Percentiles rank a stretch among this genome's conserved stretches.
phyloP scores from a whole-genome alignment of 2,797 vertebrate species.

The Xenentodon cancila region DNA sequence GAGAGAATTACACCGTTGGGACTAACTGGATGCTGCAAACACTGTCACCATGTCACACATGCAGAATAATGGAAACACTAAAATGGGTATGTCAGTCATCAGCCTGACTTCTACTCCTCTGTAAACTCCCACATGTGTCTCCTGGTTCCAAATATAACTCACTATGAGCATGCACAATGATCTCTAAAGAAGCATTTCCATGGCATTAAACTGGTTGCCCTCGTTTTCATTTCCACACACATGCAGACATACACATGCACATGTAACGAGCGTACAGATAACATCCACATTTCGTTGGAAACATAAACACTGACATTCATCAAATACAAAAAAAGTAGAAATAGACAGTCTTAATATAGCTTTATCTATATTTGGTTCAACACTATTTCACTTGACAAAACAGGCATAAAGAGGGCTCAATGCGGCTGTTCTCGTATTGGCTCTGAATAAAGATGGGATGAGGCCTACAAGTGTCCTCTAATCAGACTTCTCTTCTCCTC shows the following conservation, averaged over 20 bases:
- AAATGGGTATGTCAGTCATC: constrained; percentile 37
- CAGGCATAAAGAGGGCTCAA: too few species aligned
- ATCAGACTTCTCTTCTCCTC: constrained; percentile 57
- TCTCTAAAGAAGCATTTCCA: background rate
- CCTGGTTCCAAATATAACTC: constrained; percentile 31
- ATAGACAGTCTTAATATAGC: background rate
- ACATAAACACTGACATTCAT: constrained; percentile 59
- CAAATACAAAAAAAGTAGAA: constrained; percentile 37
- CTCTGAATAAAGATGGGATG: constrained; percentile 14
- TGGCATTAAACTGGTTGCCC: constrained; percentile 21
- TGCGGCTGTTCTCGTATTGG: constrained; percentile 27
- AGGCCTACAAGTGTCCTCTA: constrained; percentile 47
- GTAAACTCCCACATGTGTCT: constrained; percentile 30
- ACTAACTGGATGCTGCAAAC: too few species aligned
- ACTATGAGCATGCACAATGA: constrained; percentile 3
- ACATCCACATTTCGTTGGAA: constrained; percentile 53
- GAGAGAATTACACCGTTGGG: too few species aligned
- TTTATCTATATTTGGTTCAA: constrained; percentile 14
- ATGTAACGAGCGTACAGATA: constrained; percentile 6
- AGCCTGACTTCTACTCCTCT: constrained; percentile 25
- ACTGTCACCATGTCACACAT: background rate
- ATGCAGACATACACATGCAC: constrained; percentile 8
- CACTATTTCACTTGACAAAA: constrained; percentile 2
- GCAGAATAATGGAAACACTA: constrained; percentile 30
- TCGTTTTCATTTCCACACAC: constrained; percentile 1